These are phyloP conservation scores for Python bivittatus DNA, from an alignment of 2,113 vertebrate species.

Conservation along the genomic window DNA sequence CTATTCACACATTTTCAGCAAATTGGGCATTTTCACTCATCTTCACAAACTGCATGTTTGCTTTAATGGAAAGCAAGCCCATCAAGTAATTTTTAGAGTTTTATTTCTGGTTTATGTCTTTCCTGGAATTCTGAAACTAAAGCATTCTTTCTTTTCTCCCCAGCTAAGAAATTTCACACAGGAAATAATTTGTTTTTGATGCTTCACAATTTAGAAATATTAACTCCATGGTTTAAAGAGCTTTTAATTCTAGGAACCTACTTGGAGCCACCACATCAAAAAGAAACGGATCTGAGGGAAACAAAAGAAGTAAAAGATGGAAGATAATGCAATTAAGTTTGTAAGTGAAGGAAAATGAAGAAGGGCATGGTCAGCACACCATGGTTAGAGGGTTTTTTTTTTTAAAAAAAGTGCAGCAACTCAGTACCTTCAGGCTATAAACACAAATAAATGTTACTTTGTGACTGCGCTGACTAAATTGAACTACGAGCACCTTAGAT, in stretches of 20 bases:
- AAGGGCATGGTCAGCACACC: not conserved
- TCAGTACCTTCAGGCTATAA: too few species aligned
- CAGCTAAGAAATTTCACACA: not conserved
- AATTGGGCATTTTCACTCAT: not conserved
- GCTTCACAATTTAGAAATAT: not conserved
- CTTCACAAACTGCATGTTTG: not conserved
- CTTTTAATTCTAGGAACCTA: not conserved
- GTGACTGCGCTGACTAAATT: not conserved
- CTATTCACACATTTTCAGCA: not conserved
- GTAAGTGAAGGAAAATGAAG: not conserved
- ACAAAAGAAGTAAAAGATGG: not conserved
- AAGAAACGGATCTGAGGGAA: not conserved
- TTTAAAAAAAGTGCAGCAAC: not conserved
- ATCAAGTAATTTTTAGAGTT: not conserved
- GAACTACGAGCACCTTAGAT: not conserved
- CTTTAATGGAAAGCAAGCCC: not conserved
- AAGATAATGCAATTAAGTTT: not conserved
- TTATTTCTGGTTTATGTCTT: not conserved
- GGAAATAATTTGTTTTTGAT: not conserved
- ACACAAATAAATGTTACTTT: not conserved
- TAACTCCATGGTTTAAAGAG: not conserved
- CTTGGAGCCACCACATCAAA: not conserved
- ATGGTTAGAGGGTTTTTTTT: not conserved
- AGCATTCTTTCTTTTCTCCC: not conserved
- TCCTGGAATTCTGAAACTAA: not conserved